Base-by-base conservation (phyloP, 1,140 invertebrate species). In the Periplaneta americana region DNA sequence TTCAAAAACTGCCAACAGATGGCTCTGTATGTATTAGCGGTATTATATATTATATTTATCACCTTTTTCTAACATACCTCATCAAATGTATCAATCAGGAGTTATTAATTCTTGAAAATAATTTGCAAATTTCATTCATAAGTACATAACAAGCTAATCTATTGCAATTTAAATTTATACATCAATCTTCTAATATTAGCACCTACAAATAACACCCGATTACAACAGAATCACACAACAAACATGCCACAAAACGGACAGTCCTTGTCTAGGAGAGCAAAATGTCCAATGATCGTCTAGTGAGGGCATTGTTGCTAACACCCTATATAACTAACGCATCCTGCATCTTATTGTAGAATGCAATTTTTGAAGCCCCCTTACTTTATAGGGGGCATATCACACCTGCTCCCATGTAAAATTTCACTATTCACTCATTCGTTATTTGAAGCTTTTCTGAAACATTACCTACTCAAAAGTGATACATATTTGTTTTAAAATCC, bases 201-300 rank as follows among this genome's bases (percentile, higher is more conserved):
- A 4, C 22, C n/a, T 28, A 8, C n/a, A n/a, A 11, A 66, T 66
- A 11, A n/a, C 22, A 10, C 0, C 28, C 11, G 48, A 13, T 66
- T 28, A n/a, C 11, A 11, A n/a, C 22, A 66, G 48, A 5, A 66
- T 66, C 22, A n/a, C 11, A 66, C 48, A 8, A 66, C 28, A 18
- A 66, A 6, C 22, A 0, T 66, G 48, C 22, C 22, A 5, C 13
- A 18, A 28, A 28, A 5, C 2, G 2, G 13, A 9, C 22, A 66
- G n/a, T 92, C 91, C 91, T 93, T 92, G 92, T 93, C 91, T 90
- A 86, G 90, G 91, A 91, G 92, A 93, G 92, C 92, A 92, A 89
- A 92, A 90, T 92, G 90, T 90, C 89, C 92, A 88, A 88, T 92
- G 92, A 93, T 90, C 91, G 91, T 90, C 83, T 91, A 91, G 91